Conservation (phyloP, 2,797 vertebrate species). For the Holocentrus rufus region DNA sequence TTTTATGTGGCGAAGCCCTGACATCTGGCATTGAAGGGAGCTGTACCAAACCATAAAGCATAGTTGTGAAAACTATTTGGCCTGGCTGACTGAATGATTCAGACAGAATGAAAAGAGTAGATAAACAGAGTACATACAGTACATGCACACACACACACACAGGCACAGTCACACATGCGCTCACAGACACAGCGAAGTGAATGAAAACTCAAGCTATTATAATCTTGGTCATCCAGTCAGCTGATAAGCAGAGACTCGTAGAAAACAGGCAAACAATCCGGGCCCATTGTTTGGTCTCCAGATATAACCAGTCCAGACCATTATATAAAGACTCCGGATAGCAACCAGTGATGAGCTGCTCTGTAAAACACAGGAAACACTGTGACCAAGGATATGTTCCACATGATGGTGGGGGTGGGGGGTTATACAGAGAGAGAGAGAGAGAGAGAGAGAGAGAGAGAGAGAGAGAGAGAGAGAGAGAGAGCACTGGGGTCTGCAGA, state of each 20-base stretch:
- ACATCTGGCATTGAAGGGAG: fast-evolving
- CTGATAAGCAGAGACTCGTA: slow-evolving; percentile 72
- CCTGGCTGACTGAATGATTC: not conserved
- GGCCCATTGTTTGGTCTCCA: slow-evolving; percentile 70
- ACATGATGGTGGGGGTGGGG: slow-evolving; percentile 63
- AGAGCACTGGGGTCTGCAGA: slow-evolving; percentile 44
- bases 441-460: slow-evolving; percentile 24
- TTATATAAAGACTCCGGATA: slow-evolving; percentile 75
- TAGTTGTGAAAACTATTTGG: not conserved
- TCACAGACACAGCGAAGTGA: slow-evolving; percentile 47
- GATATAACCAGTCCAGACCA: slow-evolving; percentile 73
- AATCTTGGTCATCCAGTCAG: slow-evolving; percentile 75
- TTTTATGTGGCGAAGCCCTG: not conserved
- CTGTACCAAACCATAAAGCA: not conserved
- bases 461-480: slow-evolving; percentile 19
- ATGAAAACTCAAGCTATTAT: slow-evolving; percentile 68
- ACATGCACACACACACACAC: not conserved
- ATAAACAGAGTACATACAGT: not conserved
- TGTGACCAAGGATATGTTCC: slow-evolving; percentile 76
- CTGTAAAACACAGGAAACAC: slow-evolving; percentile 79
- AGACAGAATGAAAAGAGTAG: not conserved
- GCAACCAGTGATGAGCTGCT: slow-evolving; percentile 71
- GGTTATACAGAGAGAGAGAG: slow-evolving; percentile 31
- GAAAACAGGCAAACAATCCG: slow-evolving; percentile 69
- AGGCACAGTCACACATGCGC: no score